These are phyloP conservation scores for Chelidonichthys spinosus DNA, from an alignment of 2,797 vertebrate species.

Conservation along the genomic window DNA sequence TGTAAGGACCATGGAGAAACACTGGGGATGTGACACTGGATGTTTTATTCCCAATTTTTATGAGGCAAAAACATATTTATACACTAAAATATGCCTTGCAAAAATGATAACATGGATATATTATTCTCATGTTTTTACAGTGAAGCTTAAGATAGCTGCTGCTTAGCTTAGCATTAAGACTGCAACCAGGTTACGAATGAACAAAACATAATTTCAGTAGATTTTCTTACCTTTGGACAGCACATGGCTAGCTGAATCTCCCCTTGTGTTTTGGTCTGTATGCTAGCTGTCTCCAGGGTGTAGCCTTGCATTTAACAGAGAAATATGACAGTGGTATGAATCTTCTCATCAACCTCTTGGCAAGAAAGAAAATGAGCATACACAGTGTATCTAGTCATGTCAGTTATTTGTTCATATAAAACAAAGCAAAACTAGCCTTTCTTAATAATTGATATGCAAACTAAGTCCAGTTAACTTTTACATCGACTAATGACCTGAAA, in stretches of 20 bases:
- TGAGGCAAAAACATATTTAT: not conserved
- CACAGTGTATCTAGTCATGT: too few species aligned
- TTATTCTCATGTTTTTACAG: not conserved
- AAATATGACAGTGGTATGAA: not conserved
- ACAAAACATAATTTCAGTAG: too few species aligned
- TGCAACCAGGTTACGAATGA: not conserved
- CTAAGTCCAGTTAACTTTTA: not conserved
- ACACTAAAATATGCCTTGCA: not conserved
- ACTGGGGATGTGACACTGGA: conserved; percentile 9
- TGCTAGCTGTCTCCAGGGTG: not conserved
- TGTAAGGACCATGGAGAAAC: not conserved
- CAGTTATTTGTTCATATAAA: not conserved
- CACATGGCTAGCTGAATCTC: not conserved
- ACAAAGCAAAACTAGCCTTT: not conserved
- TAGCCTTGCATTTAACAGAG: not conserved
- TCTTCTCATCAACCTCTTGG: not conserved
- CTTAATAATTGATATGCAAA: not conserved
- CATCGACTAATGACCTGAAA: not conserved
- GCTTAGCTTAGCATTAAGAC: not conserved
- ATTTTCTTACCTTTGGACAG: not conserved
- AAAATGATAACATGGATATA: not conserved
- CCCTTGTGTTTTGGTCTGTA: not conserved
- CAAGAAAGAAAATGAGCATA: too few species aligned
- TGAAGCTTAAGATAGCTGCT: not conserved
- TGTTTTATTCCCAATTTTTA: not conserved